Percentiles rank a stretch among this genome's conserved stretches.
Evolutionary conservation across 1,140 invertebrate species (phyloP).

Genomic region (Cheumatopsyche charites): DNA sequence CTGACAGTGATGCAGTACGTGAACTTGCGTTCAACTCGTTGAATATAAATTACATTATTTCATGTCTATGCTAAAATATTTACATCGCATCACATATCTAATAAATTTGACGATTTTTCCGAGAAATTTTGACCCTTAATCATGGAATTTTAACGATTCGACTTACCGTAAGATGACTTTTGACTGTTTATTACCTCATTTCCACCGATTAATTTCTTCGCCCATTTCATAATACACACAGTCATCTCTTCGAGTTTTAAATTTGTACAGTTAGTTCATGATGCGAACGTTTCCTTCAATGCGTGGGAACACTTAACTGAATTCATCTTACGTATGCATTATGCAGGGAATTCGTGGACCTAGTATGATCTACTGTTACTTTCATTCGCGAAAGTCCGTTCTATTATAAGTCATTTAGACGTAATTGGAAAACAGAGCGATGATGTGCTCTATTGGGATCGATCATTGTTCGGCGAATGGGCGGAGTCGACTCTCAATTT

Average conservation of each 20-base stretch:
- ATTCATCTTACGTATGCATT: not conserved
- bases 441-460: constrained; percentile 3
- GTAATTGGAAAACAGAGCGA: not conserved
- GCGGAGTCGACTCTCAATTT: constrained; percentile 14
- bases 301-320: constrained; percentile 3
- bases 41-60: no score
- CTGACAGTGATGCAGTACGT: not conserved
- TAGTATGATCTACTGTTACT: not conserved
- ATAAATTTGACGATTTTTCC: no score
- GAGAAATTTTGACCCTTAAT: no score
- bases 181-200: constrained; percentile 5
- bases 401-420: not conserved
- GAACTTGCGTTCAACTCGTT: not conserved
- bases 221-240: no score
- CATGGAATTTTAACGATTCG: not conserved
- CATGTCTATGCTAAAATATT: no score
- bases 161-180: not conserved
- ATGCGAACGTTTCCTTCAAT: not conserved
- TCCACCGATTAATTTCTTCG: not conserved
- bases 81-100: no score
- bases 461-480: constrained; percentile 10
- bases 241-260: not conserved
- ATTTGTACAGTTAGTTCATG: not conserved
- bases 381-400: not conserved
- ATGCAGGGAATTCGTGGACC: not conserved